Evolutionary conservation across 2,113 vertebrate genomes (phyloP), one percentile per base, ranked within the genome.

Genomic region (Cercocebus atys): DNA sequence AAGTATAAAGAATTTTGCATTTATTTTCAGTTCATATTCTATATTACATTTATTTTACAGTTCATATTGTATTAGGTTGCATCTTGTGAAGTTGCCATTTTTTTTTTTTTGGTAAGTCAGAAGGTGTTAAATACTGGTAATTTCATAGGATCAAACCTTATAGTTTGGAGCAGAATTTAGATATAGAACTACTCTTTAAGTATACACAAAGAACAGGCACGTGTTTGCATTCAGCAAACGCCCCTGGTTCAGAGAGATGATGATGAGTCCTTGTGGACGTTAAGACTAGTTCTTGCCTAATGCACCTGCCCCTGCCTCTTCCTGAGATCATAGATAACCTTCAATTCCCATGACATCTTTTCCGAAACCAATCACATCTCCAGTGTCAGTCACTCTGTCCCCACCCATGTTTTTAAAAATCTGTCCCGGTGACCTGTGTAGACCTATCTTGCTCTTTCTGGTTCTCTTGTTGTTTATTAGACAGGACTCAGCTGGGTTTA

Each of bases 1-100:
- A 50, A 82, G 38, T 78, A 78, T 66, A 89, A 95, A 61, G n/a
- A 84, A 59, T 68, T 78, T 22, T 83, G 17, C 14, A 90, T 55
- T 76, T 91, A 78, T 81, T 95, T 96, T 81, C 47, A 90, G 45
- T 72, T 84, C 47, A 8, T 47, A 35, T 79, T 95, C 72, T 92
- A 23, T 45, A 66, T 9, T 64, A 8, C 25, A 18, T 40, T 61
- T 73, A 35, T 43, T 81, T 25, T 68, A 59, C 22, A 30, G 23
- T 47, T 70, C 40, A 9, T 52, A 43, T 68, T 91, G 20, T 57
- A 70, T 83, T 97, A 92, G 80, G 27, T 38, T 79, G 57, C 43
- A 40, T 18, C 27, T 94, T 25, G 13, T 79, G 72, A 72, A 88
- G 68, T 30, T 38, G 47, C 20, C 22, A 35, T 76, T 64, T 83